Conservation (phyloP, 2,888 invertebrate species). For the Meliscaeva auricollis region DNA sequence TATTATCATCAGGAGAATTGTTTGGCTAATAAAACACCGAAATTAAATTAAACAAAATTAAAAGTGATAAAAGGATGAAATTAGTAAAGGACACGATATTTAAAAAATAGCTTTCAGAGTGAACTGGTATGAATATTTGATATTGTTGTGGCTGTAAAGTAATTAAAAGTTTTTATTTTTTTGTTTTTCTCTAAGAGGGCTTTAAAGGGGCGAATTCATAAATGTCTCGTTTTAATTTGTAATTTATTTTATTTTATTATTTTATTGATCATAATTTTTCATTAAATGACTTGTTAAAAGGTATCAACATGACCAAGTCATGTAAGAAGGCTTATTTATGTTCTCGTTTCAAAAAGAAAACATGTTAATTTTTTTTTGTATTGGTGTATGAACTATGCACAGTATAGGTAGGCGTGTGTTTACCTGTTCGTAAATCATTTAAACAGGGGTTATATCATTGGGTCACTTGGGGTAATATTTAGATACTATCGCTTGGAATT, state of each 20-base stretch:
- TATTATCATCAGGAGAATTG: constrained; percentile 79
- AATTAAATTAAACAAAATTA: constrained; percentile 72
- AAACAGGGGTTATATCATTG: neutral
- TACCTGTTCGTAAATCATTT: neutral
- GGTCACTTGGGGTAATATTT: neutral
- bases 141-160: neutral
- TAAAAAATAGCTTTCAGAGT: neutral
- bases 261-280: constrained; percentile 27
- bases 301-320: constrained; percentile 12
- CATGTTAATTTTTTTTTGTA: neutral
- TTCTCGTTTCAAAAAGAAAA: neutral
- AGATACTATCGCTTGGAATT: no score
- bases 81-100: neutral
- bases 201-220: neutral
- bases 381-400: no score
- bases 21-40: constrained; percentile 72
- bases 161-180: constrained; percentile 1
- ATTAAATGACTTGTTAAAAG: constrained; percentile 12
- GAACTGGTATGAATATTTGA: neutral
- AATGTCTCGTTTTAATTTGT: neutral
- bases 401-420: neutral
- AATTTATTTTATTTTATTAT: constrained; percentile 8
- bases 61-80: constrained; percentile 53
- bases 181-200: neutral
- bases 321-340: neutral